A percentile compares a stretch with the other conserved stretches of the same genome.
These are phyloP conservation scores for Palythoa caribaeorum DNA, from an alignment of 92 coral and sea anemone species.

Conservation along the genomic window DNA sequence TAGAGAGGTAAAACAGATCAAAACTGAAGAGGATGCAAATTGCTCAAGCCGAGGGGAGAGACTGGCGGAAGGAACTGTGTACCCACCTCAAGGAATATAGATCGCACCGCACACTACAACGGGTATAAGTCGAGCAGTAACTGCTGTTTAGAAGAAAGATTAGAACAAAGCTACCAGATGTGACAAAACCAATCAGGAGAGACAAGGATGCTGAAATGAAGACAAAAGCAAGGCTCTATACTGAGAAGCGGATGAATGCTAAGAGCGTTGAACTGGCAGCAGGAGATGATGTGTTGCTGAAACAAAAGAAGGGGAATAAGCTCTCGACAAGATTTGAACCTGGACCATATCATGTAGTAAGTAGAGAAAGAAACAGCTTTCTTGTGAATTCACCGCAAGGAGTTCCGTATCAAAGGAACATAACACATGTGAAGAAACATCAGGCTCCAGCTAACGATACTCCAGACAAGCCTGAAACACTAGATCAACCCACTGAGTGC, in stretches of 20 bases:
- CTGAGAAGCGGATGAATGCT: slow-evolving; percentile 57
- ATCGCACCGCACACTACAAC: slow-evolving; percentile 67
- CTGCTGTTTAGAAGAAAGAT: neutral
- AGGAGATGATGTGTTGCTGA: slow-evolving; percentile 54
- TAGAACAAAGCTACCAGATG: slow-evolving; percentile 49
- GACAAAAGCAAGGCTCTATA: slow-evolving; percentile 55
- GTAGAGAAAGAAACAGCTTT: slow-evolving; percentile 61
- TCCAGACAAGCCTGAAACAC: neutral
- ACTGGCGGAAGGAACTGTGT: slow-evolving; percentile 23
- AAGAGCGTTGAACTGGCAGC: neutral
- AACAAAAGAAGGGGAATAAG: slow-evolving; percentile 65
- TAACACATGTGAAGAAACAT: slow-evolving; percentile 45
- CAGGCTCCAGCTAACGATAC: slow-evolving; percentile 7
- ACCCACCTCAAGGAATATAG: slow-evolving; percentile 64
- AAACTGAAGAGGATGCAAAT: slow-evolving; percentile 46
- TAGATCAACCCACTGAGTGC: slow-evolving; percentile 17
- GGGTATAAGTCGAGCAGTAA: slow-evolving; percentile 64
- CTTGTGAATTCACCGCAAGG: slow-evolving; percentile 45
- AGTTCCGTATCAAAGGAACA: slow-evolving; percentile 48
- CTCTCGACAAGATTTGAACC: slow-evolving; percentile 55
- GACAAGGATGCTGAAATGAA: slow-evolving; percentile 56
- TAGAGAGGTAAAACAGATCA: slow-evolving; percentile 58
- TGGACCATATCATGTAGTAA: slow-evolving; percentile 44
- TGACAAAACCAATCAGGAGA: slow-evolving; percentile 39
- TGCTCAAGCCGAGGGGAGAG: too few species aligned